phyloP scores from a whole-genome alignment of 2,113 vertebrate species.

The Lasiurus cinereus region DNA sequence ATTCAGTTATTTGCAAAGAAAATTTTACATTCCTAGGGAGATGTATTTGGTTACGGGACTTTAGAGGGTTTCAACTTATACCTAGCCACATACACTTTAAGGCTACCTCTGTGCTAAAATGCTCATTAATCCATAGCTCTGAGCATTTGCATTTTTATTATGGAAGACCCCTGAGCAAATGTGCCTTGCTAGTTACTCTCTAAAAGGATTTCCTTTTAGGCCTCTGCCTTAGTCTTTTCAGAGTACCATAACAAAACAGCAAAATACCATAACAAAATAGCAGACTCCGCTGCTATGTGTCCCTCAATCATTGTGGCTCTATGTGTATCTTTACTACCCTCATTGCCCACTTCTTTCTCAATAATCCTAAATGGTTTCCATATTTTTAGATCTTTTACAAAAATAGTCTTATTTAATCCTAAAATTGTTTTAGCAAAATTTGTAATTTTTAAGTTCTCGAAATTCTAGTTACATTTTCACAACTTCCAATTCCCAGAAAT shows the following conservation, averaged over 20 bases:
- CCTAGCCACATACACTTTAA: not conserved
- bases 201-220: slow-evolving; percentile 14
- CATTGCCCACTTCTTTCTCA: not conserved
- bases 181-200: not conserved
- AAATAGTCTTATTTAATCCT: not conserved
- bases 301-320: no score
- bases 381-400: not conserved
- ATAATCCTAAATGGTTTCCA: not conserved
- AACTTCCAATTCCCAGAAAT: slow-evolving; percentile 47
- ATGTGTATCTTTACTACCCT: not conserved
- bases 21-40: slow-evolving; percentile 12
- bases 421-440: slow-evolving; percentile 39
- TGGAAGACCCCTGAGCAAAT: not conserved
- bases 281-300: not conserved
- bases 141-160: not conserved
- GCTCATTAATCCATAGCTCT: not conserved
- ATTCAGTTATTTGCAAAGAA: not conserved
- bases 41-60: not conserved
- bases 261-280: not conserved
- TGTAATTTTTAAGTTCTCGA: not conserved
- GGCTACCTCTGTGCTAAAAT: not conserved
- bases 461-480: slow-evolving; percentile 15
- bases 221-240: not conserved
- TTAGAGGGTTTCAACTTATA: not conserved
- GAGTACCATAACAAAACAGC: not conserved